These are phyloP conservation scores for Grallaria varia DNA, from an alignment of 2,113 vertebrate species.

Conservation along the genomic window DNA sequence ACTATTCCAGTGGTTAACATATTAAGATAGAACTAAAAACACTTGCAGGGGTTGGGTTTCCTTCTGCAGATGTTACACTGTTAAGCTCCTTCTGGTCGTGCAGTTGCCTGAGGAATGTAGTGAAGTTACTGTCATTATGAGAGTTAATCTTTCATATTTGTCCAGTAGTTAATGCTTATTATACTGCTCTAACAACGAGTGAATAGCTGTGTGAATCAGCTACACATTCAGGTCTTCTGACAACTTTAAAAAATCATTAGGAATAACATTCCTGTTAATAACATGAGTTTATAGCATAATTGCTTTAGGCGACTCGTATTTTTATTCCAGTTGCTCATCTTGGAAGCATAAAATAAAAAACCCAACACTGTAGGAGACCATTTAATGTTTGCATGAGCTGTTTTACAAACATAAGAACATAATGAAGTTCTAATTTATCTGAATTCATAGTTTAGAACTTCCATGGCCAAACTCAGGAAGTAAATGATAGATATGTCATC, in stretches of 20 bases:
- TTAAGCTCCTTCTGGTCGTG: background rate
- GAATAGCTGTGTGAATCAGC: background rate
- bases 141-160: background rate
- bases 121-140: background rate
- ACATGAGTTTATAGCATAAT: background rate
- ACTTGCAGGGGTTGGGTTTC: background rate
- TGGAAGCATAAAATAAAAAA: background rate
- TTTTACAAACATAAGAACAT: background rate
- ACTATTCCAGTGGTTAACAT: background rate
- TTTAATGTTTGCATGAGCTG: background rate
- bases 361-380: background rate
- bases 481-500: background rate
- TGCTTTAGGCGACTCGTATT: background rate
- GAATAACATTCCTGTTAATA: background rate
- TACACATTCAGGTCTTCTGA: background rate
- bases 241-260: background rate
- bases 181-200: background rate
- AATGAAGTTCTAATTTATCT: background rate
- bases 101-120: background rate
- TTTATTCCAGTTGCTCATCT: background rate
- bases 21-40: background rate
- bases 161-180: background rate
- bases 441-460: background rate
- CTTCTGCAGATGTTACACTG: background rate
- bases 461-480: background rate